phyloP scores from a whole-genome alignment of 2,888 invertebrate genomes.

The Acleris cristana region DNA sequence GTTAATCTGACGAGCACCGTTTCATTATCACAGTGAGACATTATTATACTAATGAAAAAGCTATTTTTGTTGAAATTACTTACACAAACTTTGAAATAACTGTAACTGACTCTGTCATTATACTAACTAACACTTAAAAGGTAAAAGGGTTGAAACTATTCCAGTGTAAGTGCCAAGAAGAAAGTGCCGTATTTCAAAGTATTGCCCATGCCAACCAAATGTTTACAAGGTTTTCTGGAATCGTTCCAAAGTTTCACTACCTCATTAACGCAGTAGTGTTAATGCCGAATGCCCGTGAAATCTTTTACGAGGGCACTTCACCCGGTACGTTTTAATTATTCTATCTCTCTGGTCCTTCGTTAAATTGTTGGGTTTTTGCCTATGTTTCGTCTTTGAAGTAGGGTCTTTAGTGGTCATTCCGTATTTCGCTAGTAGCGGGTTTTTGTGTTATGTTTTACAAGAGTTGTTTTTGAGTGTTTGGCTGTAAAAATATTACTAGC shows the following conservation, averaged over 20 bases:
- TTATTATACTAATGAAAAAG: constrained; percentile 15
- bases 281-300: constrained; percentile 76
- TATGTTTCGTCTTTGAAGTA: constrained; percentile 55
- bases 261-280: constrained; percentile 76
- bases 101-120: constrained; percentile 9
- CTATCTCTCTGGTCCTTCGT: constrained; percentile 72
- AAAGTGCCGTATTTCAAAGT: constrained; percentile 31
- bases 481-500: neutral
- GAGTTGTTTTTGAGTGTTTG: constrained; percentile 11
- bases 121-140: constrained; percentile 12
- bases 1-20: constrained; percentile 3
- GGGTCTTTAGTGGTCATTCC: constrained; percentile 44
- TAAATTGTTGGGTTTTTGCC: constrained; percentile 76
- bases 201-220: constrained; percentile 40
- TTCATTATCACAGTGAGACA: constrained; percentile 10
- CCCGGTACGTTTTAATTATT: constrained; percentile 66
- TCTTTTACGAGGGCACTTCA: constrained; percentile 69
- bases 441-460: constrained; percentile 22
- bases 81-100: neutral
- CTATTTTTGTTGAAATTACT: constrained; percentile 11
- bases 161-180: constrained; percentile 19
- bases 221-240: constrained; percentile 74
- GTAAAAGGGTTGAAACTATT: constrained; percentile 19
- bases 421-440: constrained; percentile 28
- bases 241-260: constrained; percentile 72